Percentiles rank a stretch among this genome's conserved stretches.
Evolutionary conservation across 1,140 invertebrate species (phyloP).

Genomic region (Drosophila auraria): DNA sequence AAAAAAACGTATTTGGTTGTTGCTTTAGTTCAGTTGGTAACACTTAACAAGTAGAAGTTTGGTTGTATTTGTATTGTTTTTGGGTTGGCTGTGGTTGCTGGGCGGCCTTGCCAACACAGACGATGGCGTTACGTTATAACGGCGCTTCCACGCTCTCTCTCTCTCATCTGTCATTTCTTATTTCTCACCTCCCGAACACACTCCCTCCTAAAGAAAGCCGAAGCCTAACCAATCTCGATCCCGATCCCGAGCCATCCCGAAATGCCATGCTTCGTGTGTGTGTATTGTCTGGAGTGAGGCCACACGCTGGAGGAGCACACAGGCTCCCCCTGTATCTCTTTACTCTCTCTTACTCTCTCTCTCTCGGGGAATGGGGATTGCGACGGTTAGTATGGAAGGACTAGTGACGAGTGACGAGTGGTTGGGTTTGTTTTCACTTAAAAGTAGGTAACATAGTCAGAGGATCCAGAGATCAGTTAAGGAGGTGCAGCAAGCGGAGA

Average conservation of each 20-base stretch:
- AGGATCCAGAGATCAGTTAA: background rate
- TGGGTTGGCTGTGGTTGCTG: slow-evolving; percentile 25
- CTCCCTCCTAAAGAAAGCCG: background rate
- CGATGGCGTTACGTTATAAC: slow-evolving; percentile 1
- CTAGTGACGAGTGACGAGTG: background rate
- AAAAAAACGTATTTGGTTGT: slow-evolving; percentile 73
- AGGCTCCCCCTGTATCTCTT: background rate
- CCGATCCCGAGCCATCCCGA: slow-evolving; percentile 8
- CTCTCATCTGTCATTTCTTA: slow-evolving; percentile 2
- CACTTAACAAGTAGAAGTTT: slow-evolving; percentile 63
- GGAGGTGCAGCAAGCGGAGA: slow-evolving; percentile 11
- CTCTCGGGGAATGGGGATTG: slow-evolving; percentile 4
- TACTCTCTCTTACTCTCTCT: slow-evolving; percentile 1
- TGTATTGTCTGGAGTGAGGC: background rate
- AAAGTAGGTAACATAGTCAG: background rate
- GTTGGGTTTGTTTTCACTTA: slow-evolving; percentile 5
- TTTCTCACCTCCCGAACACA: slow-evolving; percentile 5
- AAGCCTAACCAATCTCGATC: slow-evolving; percentile 14
- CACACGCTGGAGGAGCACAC: background rate
- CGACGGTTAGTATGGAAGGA: slow-evolving; percentile 7
- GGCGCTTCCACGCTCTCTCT: slow-evolving; percentile 23
- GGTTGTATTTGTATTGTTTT: slow-evolving; percentile 11
- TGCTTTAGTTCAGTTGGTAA: slow-evolving; percentile 78
- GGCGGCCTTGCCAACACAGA: background rate
- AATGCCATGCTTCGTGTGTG: slow-evolving; percentile 14